Evolutionary conservation across 2,888 invertebrate species (phyloP).

Genomic region (Apamea crenata): DNA sequence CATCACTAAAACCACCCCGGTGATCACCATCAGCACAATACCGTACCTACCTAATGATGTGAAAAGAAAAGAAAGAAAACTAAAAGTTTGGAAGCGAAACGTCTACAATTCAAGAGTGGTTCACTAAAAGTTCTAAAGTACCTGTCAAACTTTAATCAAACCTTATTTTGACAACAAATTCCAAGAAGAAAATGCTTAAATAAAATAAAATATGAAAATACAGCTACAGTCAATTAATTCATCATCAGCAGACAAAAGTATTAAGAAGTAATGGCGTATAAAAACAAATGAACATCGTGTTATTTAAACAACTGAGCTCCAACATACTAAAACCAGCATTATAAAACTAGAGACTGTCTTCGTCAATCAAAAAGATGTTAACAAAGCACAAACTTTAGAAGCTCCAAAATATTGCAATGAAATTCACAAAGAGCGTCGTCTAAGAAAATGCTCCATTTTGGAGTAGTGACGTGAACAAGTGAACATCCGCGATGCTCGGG

Average conservation of each 20-base stretch:
- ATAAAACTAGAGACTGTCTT: conserved; percentile 11
- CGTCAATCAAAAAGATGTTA: conserved; percentile 35
- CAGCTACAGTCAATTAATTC: not conserved
- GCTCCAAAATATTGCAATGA: conserved; percentile 31
- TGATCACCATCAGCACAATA: too few relatives aligned
- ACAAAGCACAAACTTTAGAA: conserved; percentile 12
- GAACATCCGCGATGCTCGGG: conserved; percentile 70
- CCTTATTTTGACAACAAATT: not conserved
- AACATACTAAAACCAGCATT: conserved; percentile 14
- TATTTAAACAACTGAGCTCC: not conserved
- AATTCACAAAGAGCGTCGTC: conserved; percentile 45
- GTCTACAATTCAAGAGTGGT: conserved; percentile 13
- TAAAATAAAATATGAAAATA: not conserved
- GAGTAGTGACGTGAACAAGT: conserved; percentile 42
- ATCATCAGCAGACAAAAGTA: not conserved
- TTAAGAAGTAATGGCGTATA: not conserved
- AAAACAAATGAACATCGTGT: not conserved
- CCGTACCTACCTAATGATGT: not conserved
- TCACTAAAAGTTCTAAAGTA: conserved; percentile 14
- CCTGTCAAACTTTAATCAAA: not conserved
- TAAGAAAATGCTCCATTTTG: conserved; percentile 45
- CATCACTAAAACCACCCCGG: too few relatives aligned
- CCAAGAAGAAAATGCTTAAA: not conserved
- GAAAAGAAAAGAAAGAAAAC: not conserved
- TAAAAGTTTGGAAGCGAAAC: conserved; percentile 18